These are phyloP conservation scores for Drosophila mettleri DNA, from an alignment of 2,888 invertebrate genomes.

Conservation along the genomic window DNA sequence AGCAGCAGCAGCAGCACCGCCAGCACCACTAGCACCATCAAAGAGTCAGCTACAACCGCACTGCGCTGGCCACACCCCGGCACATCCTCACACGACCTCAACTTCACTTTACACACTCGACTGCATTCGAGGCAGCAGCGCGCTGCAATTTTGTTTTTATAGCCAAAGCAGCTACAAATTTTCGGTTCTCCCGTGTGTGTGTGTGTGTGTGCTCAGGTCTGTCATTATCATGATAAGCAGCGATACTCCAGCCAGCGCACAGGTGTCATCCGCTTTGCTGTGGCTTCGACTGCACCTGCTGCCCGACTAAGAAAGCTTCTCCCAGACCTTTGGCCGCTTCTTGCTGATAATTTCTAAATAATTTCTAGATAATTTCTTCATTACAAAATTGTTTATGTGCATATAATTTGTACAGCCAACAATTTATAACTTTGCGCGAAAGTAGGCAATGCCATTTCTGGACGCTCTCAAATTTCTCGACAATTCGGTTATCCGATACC, in stretches of 20 bases:
- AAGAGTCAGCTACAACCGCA: background rate
- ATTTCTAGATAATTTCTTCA: slow-evolving; percentile 11
- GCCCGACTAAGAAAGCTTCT: background rate
- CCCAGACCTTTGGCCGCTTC: background rate
- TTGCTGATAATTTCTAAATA: background rate
- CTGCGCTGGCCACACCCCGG: slow-evolving; percentile 34
- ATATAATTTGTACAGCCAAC: background rate
- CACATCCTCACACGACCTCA: slow-evolving; percentile 61
- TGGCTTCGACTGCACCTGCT: slow-evolving; percentile 52
- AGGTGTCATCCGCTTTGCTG: slow-evolving; percentile 77
- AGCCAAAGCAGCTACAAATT: slow-evolving; percentile 41
- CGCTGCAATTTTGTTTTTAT: slow-evolving; percentile 59
- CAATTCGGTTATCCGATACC: slow-evolving; percentile 44
- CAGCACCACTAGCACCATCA: background rate
- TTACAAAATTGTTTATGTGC: background rate
- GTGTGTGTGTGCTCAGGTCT: slow-evolving; percentile 30
- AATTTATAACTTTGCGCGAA: slow-evolving; percentile 5
- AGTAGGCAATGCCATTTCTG: slow-evolving; percentile 26
- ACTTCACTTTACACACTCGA: slow-evolving; percentile 72
- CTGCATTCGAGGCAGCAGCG: slow-evolving; percentile 56
- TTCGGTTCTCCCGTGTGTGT: slow-evolving; percentile 23
- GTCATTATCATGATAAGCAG: slow-evolving; percentile 75
- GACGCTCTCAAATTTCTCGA: slow-evolving; percentile 36
- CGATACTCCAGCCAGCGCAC: slow-evolving; percentile 40
- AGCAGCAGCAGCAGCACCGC: slow-evolving; percentile 3